These are phyloP conservation scores for Motacilla tschutschensis DNA, from an alignment of 2,113 vertebrate species.

Conservation along the genomic window DNA sequence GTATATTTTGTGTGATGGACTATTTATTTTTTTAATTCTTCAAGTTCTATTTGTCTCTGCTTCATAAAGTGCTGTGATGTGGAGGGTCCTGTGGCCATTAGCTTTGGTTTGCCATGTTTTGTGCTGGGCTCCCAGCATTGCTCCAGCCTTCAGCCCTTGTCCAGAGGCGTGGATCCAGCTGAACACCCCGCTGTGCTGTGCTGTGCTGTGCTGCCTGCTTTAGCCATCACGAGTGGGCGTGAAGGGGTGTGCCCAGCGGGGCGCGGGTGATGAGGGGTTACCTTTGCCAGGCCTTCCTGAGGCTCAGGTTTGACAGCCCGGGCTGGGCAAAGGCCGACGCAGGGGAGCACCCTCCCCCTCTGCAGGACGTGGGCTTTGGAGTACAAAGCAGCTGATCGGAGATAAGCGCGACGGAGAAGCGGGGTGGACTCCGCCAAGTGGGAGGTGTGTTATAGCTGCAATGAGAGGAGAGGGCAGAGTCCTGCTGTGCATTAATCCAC, in stretches of 20 bases:
- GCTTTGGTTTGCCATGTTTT: neutral
- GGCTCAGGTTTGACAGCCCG: neutral
- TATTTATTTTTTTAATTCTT: neutral
- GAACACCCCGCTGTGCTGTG: neutral
- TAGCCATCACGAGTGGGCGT: neutral
- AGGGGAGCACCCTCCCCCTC: fast-evolving
- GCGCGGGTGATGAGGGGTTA: neutral
- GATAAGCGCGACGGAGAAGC: neutral
- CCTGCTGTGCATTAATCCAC: neutral
- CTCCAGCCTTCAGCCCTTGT: neutral
- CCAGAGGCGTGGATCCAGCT: neutral
- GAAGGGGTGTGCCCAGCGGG: neutral
- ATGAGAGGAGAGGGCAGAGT: constrained; percentile 32
- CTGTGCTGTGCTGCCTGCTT: neutral
- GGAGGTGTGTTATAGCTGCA: constrained; percentile 3
- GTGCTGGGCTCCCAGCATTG: neutral
- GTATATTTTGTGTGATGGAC: neutral
- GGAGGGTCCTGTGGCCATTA: neutral
- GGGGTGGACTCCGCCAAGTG: neutral
- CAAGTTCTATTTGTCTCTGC: neutral
- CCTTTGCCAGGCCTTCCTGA: neutral
- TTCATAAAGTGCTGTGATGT: neutral
- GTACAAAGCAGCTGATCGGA: neutral
- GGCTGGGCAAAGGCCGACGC: neutral
- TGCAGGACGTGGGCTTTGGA: neutral